Percentiles rank a stretch among this genome's conserved stretches.
Conservation (phyloP, 2,797 vertebrate genomes). For the Dicrostonyx torquatus region DNA sequence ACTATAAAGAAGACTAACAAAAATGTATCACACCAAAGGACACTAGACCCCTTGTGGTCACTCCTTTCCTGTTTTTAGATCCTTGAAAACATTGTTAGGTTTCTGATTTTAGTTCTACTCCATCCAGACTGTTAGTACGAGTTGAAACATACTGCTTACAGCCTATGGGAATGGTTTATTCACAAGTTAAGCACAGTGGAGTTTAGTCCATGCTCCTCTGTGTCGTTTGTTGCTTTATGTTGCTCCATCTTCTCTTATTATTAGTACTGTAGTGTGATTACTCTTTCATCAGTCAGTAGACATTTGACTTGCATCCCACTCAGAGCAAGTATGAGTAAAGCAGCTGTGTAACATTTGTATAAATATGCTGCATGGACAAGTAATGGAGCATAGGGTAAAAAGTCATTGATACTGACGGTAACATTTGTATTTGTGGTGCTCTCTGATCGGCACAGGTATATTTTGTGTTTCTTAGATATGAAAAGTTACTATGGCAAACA, state of each 20-base stretch:
- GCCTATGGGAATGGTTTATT: neutral
- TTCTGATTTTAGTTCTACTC: conserved; percentile 29
- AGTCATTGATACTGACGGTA: neutral
- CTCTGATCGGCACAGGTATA: neutral
- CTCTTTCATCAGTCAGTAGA: neutral
- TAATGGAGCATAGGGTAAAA: neutral
- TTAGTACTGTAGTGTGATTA: neutral
- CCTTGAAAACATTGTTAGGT: conserved; percentile 21
- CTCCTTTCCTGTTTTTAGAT: neutral
- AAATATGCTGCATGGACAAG: neutral
- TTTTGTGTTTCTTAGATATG: conserved; percentile 2
- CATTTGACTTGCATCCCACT: conserved; percentile 10
- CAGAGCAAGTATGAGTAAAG: neutral
- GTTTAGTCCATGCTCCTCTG: neutral
- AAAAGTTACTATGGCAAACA: conserved; percentile 15
- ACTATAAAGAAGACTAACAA: neutral
- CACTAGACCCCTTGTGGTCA: neutral
- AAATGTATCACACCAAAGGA: neutral
- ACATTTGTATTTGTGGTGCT: neutral
- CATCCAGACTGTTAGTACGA: neutral
- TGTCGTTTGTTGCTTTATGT: neutral
- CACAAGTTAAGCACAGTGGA: neutral
- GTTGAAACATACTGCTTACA: neutral
- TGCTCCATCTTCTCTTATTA: neutral
- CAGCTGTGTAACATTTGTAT: neutral